Percentiles rank a stretch among this genome's conserved stretches.
Evolutionary conservation across 2,888 invertebrate species (phyloP).

Genomic region (Carcina quercana): DNA sequence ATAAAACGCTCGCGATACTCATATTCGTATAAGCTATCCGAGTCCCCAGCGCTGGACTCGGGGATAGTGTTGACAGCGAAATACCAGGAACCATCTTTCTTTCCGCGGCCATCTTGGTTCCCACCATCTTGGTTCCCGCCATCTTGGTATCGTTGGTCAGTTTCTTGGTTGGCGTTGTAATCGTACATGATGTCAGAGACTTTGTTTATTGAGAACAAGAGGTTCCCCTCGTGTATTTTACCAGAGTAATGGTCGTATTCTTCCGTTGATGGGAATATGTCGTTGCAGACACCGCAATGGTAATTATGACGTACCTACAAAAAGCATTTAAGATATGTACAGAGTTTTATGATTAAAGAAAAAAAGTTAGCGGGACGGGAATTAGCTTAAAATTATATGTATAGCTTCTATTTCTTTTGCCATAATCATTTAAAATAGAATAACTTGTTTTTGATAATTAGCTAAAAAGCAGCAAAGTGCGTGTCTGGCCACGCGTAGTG

Average conservation of each 20-base stretch:
- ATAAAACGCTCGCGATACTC: not conserved
- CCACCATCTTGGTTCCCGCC: not conserved
- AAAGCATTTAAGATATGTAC: not conserved
- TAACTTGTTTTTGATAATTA: too few relatives aligned
- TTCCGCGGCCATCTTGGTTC: constrained; percentile 1
- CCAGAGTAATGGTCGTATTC: constrained; percentile 16
- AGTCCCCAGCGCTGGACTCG: too few relatives aligned
- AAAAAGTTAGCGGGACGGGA: too few relatives aligned
- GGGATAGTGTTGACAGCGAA: constrained; percentile 14
- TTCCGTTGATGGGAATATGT: constrained; percentile 9
- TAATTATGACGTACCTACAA: constrained; percentile 25
- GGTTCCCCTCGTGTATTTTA: constrained; percentile 21
- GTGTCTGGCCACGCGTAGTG: too few relatives aligned
- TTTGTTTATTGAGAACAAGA: constrained; percentile 20
- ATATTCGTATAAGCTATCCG: not conserved
- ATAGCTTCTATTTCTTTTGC: too few relatives aligned
- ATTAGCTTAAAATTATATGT: too few relatives aligned
- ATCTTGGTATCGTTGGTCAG: not conserved
- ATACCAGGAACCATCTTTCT: constrained; percentile 14
- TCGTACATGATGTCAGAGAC: constrained; percentile 18
- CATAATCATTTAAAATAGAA: too few relatives aligned
- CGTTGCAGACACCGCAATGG: constrained; percentile 34
- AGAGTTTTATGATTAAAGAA: too few relatives aligned
- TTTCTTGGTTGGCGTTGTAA: not conserved
- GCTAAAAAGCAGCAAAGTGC: too few relatives aligned